phyloP scores from a whole-genome alignment of 2,888 invertebrate species.

The Dryobotodes eremita region DNA sequence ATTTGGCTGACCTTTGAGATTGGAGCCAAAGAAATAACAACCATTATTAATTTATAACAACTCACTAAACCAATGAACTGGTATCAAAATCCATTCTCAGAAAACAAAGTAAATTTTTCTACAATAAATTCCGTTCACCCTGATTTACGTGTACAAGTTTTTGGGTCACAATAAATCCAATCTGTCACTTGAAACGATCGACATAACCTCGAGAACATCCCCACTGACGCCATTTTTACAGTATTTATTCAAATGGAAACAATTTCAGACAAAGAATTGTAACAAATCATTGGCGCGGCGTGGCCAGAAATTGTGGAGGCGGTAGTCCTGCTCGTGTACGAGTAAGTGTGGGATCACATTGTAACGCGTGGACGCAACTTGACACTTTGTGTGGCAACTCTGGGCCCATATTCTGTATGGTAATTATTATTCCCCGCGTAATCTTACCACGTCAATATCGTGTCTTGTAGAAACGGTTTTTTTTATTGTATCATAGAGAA shows the following conservation, averaged over 20 bases:
- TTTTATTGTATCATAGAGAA: too few relatives aligned
- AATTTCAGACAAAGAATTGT: conserved; percentile 30
- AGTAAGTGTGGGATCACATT: background rate
- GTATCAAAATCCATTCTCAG: too few relatives aligned
- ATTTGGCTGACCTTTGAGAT: background rate
- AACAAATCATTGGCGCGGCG: conserved; percentile 26
- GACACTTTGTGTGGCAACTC: background rate
- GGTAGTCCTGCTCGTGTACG: background rate
- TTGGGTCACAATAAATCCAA: conserved; percentile 47
- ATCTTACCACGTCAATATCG: too few relatives aligned
- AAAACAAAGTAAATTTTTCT: background rate
- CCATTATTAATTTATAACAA: background rate
- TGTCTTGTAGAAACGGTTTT: too few relatives aligned
- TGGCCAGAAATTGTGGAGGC: conserved; percentile 17
- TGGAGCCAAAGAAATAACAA: background rate
- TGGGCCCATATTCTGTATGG: too few relatives aligned
- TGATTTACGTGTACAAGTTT: conserved; percentile 37
- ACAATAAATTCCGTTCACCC: conserved; percentile 33
- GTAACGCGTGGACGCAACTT: background rate
- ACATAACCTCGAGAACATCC: conserved; percentile 10
- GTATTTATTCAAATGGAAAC: conserved; percentile 47
- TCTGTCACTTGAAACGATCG: conserved; percentile 44
- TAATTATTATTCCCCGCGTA: too few relatives aligned
- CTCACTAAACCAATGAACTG: too few relatives aligned
- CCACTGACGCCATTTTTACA: conserved; percentile 6